phyloP scores from a whole-genome alignment of 1,140 invertebrate genomes.

The Centruroides sculpturatus region DNA sequence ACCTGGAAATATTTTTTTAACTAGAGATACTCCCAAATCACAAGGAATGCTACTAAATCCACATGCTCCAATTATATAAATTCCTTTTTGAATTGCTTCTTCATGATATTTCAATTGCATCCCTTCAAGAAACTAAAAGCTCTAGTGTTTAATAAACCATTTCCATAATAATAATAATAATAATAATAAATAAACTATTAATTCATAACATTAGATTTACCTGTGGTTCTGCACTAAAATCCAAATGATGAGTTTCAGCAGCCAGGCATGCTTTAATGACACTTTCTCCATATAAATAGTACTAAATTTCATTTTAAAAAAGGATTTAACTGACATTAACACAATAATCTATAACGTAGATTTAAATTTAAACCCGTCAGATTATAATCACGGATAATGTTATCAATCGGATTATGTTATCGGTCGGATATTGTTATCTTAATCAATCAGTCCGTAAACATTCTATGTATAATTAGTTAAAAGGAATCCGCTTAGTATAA shows the following conservation, averaged over 20 bases:
- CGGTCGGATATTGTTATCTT: too few relatives aligned
- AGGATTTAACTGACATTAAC: neutral
- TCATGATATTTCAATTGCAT: constrained; percentile 69
- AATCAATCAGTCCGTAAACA: too few relatives aligned
- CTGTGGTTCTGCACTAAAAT: constrained; percentile 78
- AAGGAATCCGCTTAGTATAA: too few relatives aligned
- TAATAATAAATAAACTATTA: neutral
- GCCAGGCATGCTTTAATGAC: constrained; percentile 78
- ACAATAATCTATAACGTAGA: too few relatives aligned
- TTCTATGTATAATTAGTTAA: too few relatives aligned
- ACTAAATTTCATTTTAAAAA: constrained; percentile 31
- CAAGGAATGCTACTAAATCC: constrained; percentile 76
- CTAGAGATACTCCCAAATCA: constrained; percentile 69
- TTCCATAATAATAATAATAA: neutral
- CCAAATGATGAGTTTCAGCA: constrained; percentile 65
- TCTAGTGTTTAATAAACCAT: neutral
- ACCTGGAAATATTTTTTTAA: constrained; percentile 49
- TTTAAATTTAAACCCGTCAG: too few relatives aligned
- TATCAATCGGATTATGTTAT: too few relatives aligned
- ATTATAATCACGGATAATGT: too few relatives aligned
- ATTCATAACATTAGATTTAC: constrained; percentile 29
- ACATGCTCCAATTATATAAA: constrained; percentile 76
- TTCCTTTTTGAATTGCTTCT: constrained; percentile 53
- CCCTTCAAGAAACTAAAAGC: constrained; percentile 50
- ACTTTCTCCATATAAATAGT: constrained; percentile 73